Percentiles rank a stretch among this genome's conserved stretches.
These are phyloP conservation scores for Lomographa bimaculata DNA, from an alignment of 2,888 invertebrate genomes.

Conservation along the genomic window DNA sequence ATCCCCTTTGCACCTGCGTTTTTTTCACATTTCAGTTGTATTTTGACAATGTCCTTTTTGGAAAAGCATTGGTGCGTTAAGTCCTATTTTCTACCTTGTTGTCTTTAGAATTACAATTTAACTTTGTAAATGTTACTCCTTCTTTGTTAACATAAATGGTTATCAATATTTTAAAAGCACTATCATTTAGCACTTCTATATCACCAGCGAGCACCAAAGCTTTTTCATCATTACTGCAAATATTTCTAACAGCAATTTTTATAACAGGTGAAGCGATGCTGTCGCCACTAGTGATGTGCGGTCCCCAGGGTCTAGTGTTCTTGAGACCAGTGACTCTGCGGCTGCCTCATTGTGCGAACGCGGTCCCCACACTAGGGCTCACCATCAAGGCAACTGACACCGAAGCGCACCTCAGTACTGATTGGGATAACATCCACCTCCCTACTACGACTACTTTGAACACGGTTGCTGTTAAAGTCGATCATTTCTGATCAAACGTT, in stretches of 20 bases:
- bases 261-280: slow-evolving; percentile 94
- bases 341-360: slow-evolving; percentile 94
- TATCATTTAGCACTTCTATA: slow-evolving; percentile 1
- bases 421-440: slow-evolving; percentile 93
- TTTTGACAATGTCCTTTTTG: slow-evolving; percentile 5
- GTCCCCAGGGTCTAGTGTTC: slow-evolving; percentile 96
- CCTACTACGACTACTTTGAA: slow-evolving; percentile 93
- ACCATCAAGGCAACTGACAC: slow-evolving; percentile 92
- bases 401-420: slow-evolving; percentile 92
- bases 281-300: slow-evolving; percentile 98
- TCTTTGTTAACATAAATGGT: no score
- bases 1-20: slow-evolving; percentile 24
- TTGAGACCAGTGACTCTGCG: slow-evolving; percentile 94
- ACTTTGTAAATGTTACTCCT: no score
- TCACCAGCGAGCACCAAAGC: slow-evolving; percentile 17
- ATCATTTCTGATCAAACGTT: slow-evolving; percentile 88
- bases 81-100: no score
- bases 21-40: slow-evolving; percentile 1
- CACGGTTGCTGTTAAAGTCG: slow-evolving; percentile 95
- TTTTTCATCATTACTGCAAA: slow-evolving; percentile 16
- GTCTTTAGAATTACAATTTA: no score
- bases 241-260: slow-evolving; percentile 25
- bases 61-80: slow-evolving; percentile 25
- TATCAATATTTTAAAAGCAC: no score
- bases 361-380: slow-evolving; percentile 89